Percentiles rank a stretch among this genome's conserved stretches.
These are phyloP conservation scores for Ceyx margarethae DNA, from an alignment of 2,113 vertebrate species.

Conservation along the genomic window DNA sequence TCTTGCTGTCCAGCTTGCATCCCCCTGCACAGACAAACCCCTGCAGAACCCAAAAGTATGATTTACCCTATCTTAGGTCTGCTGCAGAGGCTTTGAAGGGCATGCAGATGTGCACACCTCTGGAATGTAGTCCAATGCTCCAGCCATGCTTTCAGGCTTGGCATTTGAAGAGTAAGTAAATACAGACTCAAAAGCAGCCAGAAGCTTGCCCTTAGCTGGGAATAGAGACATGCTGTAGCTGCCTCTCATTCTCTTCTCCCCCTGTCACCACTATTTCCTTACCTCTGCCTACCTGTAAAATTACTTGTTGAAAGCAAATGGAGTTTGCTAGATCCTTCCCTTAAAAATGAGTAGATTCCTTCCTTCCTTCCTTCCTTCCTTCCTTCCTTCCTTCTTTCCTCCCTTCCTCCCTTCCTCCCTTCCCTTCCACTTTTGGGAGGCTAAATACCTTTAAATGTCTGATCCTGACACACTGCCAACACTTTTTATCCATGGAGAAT, in stretches of 20 bases:
- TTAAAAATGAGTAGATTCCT: not conserved
- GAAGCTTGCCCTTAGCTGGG: not conserved
- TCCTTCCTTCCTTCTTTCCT: too few species aligned
- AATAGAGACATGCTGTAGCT: not conserved
- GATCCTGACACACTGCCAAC: not conserved
- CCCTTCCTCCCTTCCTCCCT: too few species aligned
- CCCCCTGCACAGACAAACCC: not conserved
- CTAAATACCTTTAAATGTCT: not conserved
- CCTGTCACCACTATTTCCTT: not conserved
- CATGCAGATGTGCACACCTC: rapidly evolving
- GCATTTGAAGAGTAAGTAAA: not conserved
- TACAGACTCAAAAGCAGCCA: not conserved
- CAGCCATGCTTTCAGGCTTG: not conserved
- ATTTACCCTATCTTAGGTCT: not conserved
- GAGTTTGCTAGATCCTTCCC: not conserved
- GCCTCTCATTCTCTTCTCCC: not conserved
- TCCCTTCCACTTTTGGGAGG: not conserved
- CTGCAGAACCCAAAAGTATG: not conserved
- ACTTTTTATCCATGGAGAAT: not conserved
- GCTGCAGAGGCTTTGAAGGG: not conserved
- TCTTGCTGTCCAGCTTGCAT: not conserved
- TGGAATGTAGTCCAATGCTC: not conserved
- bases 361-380: not conserved
- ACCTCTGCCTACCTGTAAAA: not conserved
- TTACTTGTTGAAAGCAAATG: not conserved